Percentiles rank a stretch among this genome's conserved stretches.
phyloP scores from a whole-genome alignment of 2,888 invertebrate genomes.

The Cantharis flavilabris region DNA sequence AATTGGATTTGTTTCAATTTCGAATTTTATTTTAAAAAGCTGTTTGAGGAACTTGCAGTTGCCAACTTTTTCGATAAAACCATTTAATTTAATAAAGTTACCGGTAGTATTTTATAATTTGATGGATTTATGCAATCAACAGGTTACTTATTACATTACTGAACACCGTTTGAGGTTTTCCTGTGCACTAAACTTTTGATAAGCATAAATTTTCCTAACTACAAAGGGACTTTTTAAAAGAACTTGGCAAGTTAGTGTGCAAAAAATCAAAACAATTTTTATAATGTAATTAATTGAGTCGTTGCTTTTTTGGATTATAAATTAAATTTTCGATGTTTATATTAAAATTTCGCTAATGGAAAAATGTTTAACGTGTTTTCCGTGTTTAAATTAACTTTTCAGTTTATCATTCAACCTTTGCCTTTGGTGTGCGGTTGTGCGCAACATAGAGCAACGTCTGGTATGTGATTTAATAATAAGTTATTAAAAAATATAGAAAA shows the following conservation, averaged over 20 bases:
- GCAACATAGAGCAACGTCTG: background rate
- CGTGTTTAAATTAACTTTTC: background rate
- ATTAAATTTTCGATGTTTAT: background rate
- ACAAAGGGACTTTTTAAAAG: background rate
- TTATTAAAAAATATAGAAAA: background rate
- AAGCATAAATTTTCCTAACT: background rate
- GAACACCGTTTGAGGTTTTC: background rate
- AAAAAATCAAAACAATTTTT: background rate
- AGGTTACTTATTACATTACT: background rate
- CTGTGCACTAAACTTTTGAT: background rate
- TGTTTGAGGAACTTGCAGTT: background rate
- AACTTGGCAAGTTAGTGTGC: background rate
- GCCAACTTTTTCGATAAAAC: background rate
- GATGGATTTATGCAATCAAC: background rate
- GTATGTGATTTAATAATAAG: background rate
- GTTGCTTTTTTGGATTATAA: background rate
- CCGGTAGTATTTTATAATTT: background rate
- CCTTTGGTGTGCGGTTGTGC: background rate
- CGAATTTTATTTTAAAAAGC: background rate
- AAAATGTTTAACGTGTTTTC: background rate
- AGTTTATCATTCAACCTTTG: background rate
- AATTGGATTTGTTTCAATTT: background rate
- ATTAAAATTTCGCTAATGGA: background rate
- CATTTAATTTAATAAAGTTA: background rate
- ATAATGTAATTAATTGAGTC: background rate